phyloP scores from a whole-genome alignment of 2,797 vertebrate genomes.

The Podargus strigoides region DNA sequence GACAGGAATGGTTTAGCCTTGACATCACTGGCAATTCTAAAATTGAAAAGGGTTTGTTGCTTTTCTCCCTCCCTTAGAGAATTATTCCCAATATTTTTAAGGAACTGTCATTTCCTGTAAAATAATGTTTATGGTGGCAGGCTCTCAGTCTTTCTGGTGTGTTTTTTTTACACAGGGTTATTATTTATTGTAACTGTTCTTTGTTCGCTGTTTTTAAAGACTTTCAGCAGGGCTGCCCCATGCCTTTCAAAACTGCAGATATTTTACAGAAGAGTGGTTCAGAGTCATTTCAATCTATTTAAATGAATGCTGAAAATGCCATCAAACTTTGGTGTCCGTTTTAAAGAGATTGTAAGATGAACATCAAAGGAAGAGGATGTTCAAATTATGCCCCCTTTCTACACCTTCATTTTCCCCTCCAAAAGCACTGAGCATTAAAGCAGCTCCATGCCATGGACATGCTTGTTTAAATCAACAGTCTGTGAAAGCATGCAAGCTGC shows the following conservation, averaged over 20 bases:
- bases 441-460: neutral
- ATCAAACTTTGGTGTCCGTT: neutral
- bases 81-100: slow-evolving; percentile 60
- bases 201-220: slow-evolving; percentile 21
- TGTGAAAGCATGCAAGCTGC: neutral
- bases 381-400: neutral
- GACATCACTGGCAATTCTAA: slow-evolving; percentile 55
- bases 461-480: neutral
- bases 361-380: neutral
- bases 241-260: neutral
- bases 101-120: slow-evolving; percentile 62
- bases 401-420: neutral
- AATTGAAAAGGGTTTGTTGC: slow-evolving; percentile 56
- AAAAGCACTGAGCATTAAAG: neutral
- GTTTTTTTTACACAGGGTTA: neutral
- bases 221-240: neutral
- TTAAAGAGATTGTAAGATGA: neutral
- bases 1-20: slow-evolving; percentile 55
- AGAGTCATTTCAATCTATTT: neutral
- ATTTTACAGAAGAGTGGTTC: neutral
- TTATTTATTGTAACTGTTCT: slow-evolving; percentile 46
- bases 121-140: slow-evolving; percentile 59
- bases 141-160: slow-evolving; percentile 23
- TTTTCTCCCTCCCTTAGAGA: slow-evolving; percentile 49
- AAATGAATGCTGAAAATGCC: neutral